Base-by-base conservation (phyloP, 2,113 vertebrate genomes). In the Hypocryptadius cinnamomeus region DNA sequence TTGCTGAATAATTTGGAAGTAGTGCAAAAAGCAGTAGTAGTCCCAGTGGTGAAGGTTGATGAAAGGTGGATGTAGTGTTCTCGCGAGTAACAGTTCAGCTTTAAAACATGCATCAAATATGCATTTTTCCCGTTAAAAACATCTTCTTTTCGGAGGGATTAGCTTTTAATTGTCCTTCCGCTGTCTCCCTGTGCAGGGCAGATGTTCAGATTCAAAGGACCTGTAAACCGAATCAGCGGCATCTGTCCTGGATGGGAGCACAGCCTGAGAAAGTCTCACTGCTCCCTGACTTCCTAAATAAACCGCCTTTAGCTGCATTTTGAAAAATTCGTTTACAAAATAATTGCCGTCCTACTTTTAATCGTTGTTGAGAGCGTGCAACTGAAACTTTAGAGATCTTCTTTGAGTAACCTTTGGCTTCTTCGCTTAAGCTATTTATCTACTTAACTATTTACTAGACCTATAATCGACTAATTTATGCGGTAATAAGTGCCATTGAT, bases 161-260 rank as follows among this genome's bases (percentile, higher is more conserved):
- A 91, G 66, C 6, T 35, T 78, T 84, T 89, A 91, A 92, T 85
- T 82, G 87, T 89, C 74, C 87, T 79, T 92, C 91, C 87, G 40
- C 91, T 89, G 73, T 73, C 68, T 93, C 64, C 79, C 89, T 53
- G 48, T 66, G 72, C 90, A 30, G 91, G 97, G 92, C 96, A 95
- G 97, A 97, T 95, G 96, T 79, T 73, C 87, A 71, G 60, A 92
- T 97, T 95, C 93, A 90, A 92, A 95, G 96, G 90, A 93, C 79
- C 56, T 48, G 79, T 93, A 96, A 66, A 94, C 27, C 17, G 69
- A 97, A 84, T 92, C 91, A 10, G 85, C 90, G 31, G 96, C 96
- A 96, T 97, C 97, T 97, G 94, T 96, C 96, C 96, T 94, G 95
- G 87, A 68, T 9, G 57, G 78, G 90, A 78, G 71, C 35, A 56